phyloP scores from a whole-genome alignment of 2,797 vertebrate genomes.

The Hephaestus fuliginosus region DNA sequence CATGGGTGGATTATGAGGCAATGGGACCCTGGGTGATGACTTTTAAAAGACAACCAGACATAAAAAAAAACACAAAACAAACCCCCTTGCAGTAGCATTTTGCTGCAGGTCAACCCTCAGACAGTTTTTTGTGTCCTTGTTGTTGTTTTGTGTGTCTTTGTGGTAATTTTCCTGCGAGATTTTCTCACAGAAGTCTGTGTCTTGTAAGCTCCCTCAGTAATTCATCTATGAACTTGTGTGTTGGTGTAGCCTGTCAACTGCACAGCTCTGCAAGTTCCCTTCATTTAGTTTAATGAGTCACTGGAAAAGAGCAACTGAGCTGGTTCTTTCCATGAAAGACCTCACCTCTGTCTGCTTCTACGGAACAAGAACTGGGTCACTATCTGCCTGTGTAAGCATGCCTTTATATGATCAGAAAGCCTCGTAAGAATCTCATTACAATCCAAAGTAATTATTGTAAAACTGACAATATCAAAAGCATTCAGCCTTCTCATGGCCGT shows the following conservation, averaged over 20 bases:
- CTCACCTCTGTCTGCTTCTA: constrained; percentile 30
- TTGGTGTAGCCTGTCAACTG: constrained; percentile 19
- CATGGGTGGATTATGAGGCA: neutral
- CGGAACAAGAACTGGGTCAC: constrained; percentile 13
- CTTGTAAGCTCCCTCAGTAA: neutral
- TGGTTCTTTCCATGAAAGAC: constrained; percentile 45
- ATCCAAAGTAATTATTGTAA: neutral
- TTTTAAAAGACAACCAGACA: neutral
- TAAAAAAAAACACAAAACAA: too few species aligned
- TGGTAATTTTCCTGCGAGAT: neutral
- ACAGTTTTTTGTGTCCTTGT: neutral
- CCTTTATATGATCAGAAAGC: constrained; percentile 1
- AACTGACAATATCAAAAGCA: constrained; percentile 2
- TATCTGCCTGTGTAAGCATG: constrained; percentile 7
- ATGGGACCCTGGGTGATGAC: too few species aligned
- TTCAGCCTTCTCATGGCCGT: constrained; percentile 34
- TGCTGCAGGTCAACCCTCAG: neutral
- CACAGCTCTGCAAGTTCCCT: constrained; percentile 21
- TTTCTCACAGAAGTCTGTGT: neutral
- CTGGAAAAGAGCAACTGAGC: constrained; percentile 53
- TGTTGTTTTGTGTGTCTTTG: neutral
- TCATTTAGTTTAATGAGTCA: constrained; percentile 42
- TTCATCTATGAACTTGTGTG: neutral
- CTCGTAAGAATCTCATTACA: neutral
- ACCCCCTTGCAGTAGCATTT: too few species aligned